Conservation (phyloP, 23 tunicate genomes). For the Oikopleura albicans region DNA sequence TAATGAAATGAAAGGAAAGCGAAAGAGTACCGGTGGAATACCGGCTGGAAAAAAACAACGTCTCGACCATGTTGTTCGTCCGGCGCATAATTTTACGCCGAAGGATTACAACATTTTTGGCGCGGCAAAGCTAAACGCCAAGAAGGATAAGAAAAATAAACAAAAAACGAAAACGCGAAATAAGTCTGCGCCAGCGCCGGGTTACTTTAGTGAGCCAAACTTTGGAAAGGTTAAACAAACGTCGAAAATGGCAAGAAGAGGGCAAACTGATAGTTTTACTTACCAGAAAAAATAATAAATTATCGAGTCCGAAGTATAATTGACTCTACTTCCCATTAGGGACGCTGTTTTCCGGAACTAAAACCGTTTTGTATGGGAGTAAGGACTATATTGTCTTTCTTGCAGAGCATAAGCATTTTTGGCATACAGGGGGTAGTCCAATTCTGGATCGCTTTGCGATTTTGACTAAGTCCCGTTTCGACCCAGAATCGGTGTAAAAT, state of each 20-base stretch:
- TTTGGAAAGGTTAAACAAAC: slow-evolving; percentile 12
- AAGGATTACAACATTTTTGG: slow-evolving; percentile 1
- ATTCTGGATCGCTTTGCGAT: too few species aligned
- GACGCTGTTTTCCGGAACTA: too few species aligned
- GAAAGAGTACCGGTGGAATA: neutral
- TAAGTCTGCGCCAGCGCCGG: neutral
- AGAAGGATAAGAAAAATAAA: neutral
- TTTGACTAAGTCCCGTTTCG: too few species aligned
- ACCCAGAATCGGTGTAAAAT: too few species aligned
- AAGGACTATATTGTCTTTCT: too few species aligned
- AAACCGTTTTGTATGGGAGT: too few species aligned
- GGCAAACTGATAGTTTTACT: neutral
- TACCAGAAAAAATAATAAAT: too few species aligned
- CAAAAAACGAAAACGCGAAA: neutral
- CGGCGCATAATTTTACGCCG: neutral
- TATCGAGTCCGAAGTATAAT: too few species aligned
- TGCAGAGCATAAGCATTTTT: too few species aligned
- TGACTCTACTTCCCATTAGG: too few species aligned
- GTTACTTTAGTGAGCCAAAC: neutral
- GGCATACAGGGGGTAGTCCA: too few species aligned
- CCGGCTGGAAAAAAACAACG: neutral
- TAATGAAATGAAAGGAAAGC: slow-evolving; percentile 7
- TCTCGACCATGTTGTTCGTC: neutral
- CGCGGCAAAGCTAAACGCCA: neutral
- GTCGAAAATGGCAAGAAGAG: neutral